Evolutionary conservation across 2,888 invertebrate species (phyloP), one percentile per base, ranked within the genome.

Genomic region (Cryptocephalus primarius): DNA sequence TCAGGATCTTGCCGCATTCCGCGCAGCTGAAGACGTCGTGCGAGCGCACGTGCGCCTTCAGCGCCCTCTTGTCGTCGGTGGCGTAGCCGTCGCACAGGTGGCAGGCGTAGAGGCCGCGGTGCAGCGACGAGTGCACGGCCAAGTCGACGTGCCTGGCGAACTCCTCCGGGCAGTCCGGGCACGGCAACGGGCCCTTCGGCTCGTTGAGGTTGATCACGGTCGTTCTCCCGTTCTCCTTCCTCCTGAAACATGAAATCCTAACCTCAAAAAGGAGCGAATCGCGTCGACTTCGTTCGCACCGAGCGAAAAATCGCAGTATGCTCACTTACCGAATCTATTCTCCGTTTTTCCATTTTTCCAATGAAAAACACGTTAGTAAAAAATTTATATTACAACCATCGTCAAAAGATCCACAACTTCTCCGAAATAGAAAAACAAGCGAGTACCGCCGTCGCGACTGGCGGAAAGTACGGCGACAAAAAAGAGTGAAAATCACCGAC

Each of bases 131-230:
- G 46, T 68, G 68, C 14, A 66, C 48, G 1, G 63, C 67, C 46
- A 62, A 66, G 8, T 62, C 66, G 32, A 66, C 53, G 44, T 64
- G 60, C 40, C 57, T 61, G 33, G 72, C 74, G 51, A 75, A 77
- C 8, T 72, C 64, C 49, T 74, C 72, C 2, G 73, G 72, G 40
- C 78, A 78, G 41, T 73, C 48, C 47, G 74, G 72, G 49, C 78
- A 78, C 42, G 72, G 71, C 40, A 76, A 73, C 1, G 72, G 69
- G 8, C 56, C 56, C 55, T 43, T 65, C 64, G 44, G 69, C 9
- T 57, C 56, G 55, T 45, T 65, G 64, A 45, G 62, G 39, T 60
- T 57, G 31, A 43, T 14, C 44, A 14, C 40, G 31, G 40, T 9
- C 43, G 40, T 14, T 40, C 33, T 49, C 39, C 42, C 41, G 22